Percentiles rank a stretch among this genome's conserved stretches.
phyloP scores from a whole-genome alignment of 2,888 invertebrate genomes.

The Xestia sexstrigata region DNA sequence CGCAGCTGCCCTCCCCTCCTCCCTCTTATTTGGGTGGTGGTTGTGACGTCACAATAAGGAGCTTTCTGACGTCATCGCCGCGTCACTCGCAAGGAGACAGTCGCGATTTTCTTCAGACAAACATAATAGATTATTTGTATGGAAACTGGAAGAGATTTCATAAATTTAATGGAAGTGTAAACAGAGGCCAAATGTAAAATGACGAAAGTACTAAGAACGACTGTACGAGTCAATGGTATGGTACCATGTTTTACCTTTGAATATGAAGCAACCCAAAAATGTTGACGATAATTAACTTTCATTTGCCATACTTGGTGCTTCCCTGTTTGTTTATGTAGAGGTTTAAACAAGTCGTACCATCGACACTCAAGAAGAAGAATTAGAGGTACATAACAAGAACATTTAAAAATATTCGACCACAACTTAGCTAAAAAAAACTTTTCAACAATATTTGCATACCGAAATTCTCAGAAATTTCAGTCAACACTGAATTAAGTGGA shows the following conservation, averaged over 20 bases:
- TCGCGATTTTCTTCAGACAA: constrained; percentile 42
- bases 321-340: neutral
- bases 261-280: neutral
- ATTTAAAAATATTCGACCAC: constrained; percentile 5
- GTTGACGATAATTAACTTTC: fast-evolving
- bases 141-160: constrained; percentile 23
- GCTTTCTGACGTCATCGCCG: constrained; percentile 66
- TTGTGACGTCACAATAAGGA: constrained; percentile 72
- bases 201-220: fast-evolving
- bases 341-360: too few relatives aligned
- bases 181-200: neutral
- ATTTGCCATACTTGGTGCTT: neutral
- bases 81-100: constrained; percentile 64
- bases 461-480: constrained; percentile 16
- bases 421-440: constrained; percentile 31
- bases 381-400: neutral
- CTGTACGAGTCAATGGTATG: neutral
- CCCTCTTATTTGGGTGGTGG: constrained; percentile 33
- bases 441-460: constrained; percentile 23
- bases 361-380: too few relatives aligned
- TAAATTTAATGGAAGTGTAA: neutral
- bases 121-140: constrained; percentile 33
- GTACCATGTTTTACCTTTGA: neutral
- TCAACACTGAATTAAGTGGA: constrained; percentile 32
- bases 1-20: constrained; percentile 58